phyloP scores from a whole-genome alignment of 2,113 vertebrate genomes.

The Rynchops niger region DNA sequence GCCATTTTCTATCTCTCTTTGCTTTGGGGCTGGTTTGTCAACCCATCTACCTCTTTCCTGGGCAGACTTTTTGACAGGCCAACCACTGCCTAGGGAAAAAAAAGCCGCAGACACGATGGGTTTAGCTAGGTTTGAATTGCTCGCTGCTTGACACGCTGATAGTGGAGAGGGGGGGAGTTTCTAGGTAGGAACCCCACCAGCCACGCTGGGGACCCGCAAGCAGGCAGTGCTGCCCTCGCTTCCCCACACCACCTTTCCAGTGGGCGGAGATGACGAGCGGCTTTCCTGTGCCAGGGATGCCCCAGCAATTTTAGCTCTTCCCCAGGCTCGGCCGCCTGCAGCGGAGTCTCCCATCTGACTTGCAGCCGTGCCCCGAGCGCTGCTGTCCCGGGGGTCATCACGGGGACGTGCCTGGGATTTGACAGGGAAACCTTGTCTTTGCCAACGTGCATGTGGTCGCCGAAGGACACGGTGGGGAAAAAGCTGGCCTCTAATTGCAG shows the following conservation, averaged over 20 bases:
- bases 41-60: not conserved
- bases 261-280: fast-evolving
- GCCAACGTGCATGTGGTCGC: not conserved
- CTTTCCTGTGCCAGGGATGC: not conserved
- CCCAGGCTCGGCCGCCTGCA: fast-evolving
- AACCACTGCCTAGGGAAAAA: not conserved
- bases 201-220: fast-evolving
- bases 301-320: not conserved
- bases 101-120: too few species aligned
- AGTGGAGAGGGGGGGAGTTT: not conserved
- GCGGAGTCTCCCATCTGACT: not conserved
- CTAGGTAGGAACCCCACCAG: not conserved
- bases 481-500: not conserved
- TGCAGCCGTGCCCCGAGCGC: fast-evolving
- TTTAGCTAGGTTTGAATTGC: not conserved
- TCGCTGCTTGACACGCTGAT: fast-evolving
- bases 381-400: not conserved
- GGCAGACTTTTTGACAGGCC: not conserved
- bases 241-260: not conserved
- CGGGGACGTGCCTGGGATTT: not conserved
- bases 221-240: not conserved
- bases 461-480: not conserved
- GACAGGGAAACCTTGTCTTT: not conserved
- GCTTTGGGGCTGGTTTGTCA: not conserved
- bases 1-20: not conserved